Conservation (phyloP, 2,113 vertebrate genomes). For the Equus quagga region DNA sequence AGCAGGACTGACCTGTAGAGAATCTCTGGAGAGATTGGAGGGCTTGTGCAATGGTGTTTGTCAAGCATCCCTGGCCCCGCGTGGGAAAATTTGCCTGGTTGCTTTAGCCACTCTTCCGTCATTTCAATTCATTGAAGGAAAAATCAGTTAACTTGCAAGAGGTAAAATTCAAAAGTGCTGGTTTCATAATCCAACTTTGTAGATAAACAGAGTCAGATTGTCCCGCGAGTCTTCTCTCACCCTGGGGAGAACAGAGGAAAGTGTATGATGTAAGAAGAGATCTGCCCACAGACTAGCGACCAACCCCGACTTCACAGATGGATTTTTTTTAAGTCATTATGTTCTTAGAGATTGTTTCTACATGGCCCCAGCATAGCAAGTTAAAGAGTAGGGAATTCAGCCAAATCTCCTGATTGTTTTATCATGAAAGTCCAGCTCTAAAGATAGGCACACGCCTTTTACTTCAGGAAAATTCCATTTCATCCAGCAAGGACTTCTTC, state of each 20-base stretch:
- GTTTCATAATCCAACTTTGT: neutral
- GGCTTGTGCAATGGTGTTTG: neutral
- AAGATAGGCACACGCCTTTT: slow-evolving; percentile 53
- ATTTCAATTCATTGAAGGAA: neutral
- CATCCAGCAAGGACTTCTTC: slow-evolving; percentile 29
- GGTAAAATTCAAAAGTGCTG: slow-evolving; percentile 10
- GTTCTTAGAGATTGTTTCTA: slow-evolving; percentile 55
- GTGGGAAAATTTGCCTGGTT: neutral
- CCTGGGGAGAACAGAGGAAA: neutral
- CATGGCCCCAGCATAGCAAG: slow-evolving; percentile 19
- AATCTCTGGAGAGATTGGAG: neutral
- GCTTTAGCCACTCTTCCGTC: neutral
- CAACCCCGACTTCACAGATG: slow-evolving; percentile 17
- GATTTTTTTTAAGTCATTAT: slow-evolving; percentile 41
- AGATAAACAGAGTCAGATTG: neutral
- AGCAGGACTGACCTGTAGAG: neutral
- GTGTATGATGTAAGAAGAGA: neutral
- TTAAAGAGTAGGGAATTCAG: slow-evolving; percentile 69
- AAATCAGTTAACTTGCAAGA: slow-evolving; percentile 15
- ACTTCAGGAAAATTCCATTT: slow-evolving; percentile 75
- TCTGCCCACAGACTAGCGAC: neutral
- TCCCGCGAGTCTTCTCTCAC: neutral
- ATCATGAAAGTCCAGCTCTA: slow-evolving; percentile 60
- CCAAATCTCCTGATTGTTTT: slow-evolving; percentile 49
- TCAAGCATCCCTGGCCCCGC: neutral